Evolutionary conservation across 2,888 invertebrate genomes (phyloP).

Genomic region (Seladonia tumulorum): DNA sequence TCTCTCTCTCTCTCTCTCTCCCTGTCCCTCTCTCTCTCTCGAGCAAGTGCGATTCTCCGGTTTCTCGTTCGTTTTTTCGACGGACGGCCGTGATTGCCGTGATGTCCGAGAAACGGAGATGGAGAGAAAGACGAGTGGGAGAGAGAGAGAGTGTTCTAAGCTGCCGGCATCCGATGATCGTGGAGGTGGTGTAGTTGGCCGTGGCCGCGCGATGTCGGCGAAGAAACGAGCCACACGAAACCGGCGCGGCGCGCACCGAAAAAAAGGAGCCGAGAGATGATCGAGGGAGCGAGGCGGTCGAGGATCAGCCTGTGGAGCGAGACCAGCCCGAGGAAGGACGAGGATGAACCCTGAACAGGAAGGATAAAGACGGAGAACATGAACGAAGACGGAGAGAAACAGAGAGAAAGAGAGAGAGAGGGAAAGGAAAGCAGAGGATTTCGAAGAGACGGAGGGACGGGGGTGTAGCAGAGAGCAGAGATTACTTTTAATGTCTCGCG

Average conservation of each 20-base stretch:
- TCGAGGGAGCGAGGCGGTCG: constrained; percentile 46
- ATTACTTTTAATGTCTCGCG: constrained; percentile 84
- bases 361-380: background rate
- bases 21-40: background rate
- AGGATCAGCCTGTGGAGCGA: background rate
- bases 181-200: constrained; percentile 48
- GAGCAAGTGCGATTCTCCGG: constrained; percentile 65
- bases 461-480: constrained; percentile 80
- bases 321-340: background rate
- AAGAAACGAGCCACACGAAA: constrained; percentile 50
- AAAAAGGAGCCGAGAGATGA: constrained; percentile 46
- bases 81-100: constrained; percentile 70
- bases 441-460: constrained; percentile 50
- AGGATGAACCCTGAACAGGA: background rate
- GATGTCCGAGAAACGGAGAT: background rate
- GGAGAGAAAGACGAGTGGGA: background rate
- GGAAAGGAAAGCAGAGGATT: constrained; percentile 35
- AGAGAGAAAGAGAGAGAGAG: constrained; percentile 30
- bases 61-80: constrained; percentile 53
- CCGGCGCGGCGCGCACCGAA: constrained; percentile 22
- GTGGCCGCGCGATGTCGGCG: constrained; percentile 44
- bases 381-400: constrained; percentile 38
- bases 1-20: background rate
- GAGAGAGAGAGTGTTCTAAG: constrained; percentile 66
- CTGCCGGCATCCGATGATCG: constrained; percentile 54